Conservation (phyloP, 2,797 vertebrate species). For the Myoxocephalus aenaeus region DNA sequence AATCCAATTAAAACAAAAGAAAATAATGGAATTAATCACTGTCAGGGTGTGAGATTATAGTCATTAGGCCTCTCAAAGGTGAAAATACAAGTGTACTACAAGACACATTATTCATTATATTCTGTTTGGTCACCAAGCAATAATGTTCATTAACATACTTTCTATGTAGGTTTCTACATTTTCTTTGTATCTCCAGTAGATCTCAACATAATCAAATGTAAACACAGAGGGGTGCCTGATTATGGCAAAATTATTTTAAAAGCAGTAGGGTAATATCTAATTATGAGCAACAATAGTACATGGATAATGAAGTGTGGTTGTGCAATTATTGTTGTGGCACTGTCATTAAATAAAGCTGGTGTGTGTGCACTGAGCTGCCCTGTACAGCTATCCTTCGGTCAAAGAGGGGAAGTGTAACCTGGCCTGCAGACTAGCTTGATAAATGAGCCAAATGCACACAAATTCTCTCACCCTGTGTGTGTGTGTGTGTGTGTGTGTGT, state of each 20-base stretch:
- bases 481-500: background rate
- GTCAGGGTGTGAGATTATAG: slow-evolving; percentile 83
- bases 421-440: slow-evolving; percentile 69
- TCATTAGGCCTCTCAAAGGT: slow-evolving; percentile 81
- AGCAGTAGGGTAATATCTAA: background rate
- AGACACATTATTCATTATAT: slow-evolving; percentile 20
- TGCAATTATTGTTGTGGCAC: slow-evolving; percentile 17
- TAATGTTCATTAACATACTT: background rate
- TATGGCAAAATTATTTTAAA: background rate
- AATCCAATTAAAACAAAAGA: slow-evolving; percentile 88
- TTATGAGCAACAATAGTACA: background rate
- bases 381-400: slow-evolving; percentile 64
- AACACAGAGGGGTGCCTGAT: background rate
- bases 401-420: slow-evolving; percentile 63
- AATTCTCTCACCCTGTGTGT: slow-evolving; percentile 4
- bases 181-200: background rate
- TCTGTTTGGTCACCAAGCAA: slow-evolving; percentile 3
- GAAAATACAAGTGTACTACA: slow-evolving; percentile 60
- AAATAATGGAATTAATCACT: slow-evolving; percentile 89
- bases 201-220: background rate
- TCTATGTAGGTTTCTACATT: background rate
- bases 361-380: slow-evolving; percentile 21
- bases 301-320: slow-evolving; percentile 10
- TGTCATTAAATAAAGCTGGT: slow-evolving; percentile 30
- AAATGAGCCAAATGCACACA: slow-evolving; percentile 65